Evolutionary conservation across 2,888 invertebrate genomes (phyloP).

Genomic region (Catotricha subobsoleta): DNA sequence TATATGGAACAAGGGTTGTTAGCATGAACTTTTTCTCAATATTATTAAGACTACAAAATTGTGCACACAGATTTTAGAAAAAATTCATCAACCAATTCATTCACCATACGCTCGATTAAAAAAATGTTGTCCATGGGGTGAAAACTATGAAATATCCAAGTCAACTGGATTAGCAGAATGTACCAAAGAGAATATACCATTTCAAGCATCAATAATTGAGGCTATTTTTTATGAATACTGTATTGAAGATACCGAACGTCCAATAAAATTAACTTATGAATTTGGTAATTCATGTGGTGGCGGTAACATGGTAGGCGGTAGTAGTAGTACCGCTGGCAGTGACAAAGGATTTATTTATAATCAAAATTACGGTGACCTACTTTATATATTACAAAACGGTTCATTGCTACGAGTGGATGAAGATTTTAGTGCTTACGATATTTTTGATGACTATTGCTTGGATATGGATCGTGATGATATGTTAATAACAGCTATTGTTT

Average conservation of each 20-base stretch:
- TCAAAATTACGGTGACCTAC: slow-evolving; percentile 18
- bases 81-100: slow-evolving; percentile 9
- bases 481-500: slow-evolving; percentile 23
- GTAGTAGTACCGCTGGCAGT: too few relatives aligned
- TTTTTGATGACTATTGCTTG: slow-evolving; percentile 23
- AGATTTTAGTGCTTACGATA: slow-evolving; percentile 18
- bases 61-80: slow-evolving; percentile 1
- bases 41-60: too few relatives aligned
- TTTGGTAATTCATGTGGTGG: slow-evolving; percentile 23
- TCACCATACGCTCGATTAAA: slow-evolving; percentile 23
- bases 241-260: slow-evolving; percentile 24
- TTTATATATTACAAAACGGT: slow-evolving; percentile 25
- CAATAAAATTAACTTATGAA: slow-evolving; percentile 17
- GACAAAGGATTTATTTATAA: slow-evolving; percentile 10
- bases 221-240: slow-evolving; percentile 25
- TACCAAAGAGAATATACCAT: slow-evolving; percentile 5
- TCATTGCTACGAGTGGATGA: slow-evolving; percentile 22
- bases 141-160: slow-evolving; percentile 16
- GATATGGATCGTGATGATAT: slow-evolving; percentile 22
- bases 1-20: too few relatives aligned
- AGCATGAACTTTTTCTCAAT: too few relatives aligned
- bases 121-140: slow-evolving; percentile 26
- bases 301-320: too few relatives aligned
- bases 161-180: slow-evolving; percentile 2
- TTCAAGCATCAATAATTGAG: slow-evolving; percentile 18